These are phyloP conservation scores for Megaceryle maxima DNA, from an alignment of 2,113 vertebrate species.

Conservation along the genomic window DNA sequence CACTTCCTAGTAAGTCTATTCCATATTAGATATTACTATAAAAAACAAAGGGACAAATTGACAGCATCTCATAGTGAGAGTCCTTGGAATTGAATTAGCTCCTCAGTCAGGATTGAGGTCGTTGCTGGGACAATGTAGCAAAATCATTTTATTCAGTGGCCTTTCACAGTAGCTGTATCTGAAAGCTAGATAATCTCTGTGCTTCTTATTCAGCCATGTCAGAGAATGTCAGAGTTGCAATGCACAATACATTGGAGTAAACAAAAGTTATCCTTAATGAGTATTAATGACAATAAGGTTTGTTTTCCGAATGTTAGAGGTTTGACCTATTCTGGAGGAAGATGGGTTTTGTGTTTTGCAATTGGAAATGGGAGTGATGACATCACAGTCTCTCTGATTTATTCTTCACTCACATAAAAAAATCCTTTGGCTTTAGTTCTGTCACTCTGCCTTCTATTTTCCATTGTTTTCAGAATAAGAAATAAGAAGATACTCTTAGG, in stretches of 20 bases:
- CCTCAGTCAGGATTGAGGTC: conserved; percentile 21
- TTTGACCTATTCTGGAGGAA: neutral
- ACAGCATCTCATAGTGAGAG: conserved; percentile 34
- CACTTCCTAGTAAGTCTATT: neutral
- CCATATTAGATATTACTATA: conserved; percentile 19
- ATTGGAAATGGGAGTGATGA: neutral
- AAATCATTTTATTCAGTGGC: conserved; percentile 13
- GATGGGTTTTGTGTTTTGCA: neutral
- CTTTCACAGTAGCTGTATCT: neutral
- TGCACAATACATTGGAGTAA: neutral
- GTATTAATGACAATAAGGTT: neutral
- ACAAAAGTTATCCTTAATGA: neutral
- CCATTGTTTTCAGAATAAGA: neutral
- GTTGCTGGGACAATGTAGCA: conserved; percentile 23
- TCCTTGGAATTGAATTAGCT: conserved; percentile 52
- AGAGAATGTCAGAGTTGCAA: neutral
- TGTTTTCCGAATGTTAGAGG: neutral
- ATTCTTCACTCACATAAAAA: neutral
- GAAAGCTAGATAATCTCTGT: neutral
- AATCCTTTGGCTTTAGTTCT: neutral
- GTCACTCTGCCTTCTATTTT: neutral
- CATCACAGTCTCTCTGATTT: neutral
- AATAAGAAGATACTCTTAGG: neutral
- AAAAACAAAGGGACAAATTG: neutral
- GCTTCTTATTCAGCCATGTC: neutral